Evolutionary conservation across 2,888 invertebrate species (phyloP).

Genomic region (Napeogenes sylphis): DNA sequence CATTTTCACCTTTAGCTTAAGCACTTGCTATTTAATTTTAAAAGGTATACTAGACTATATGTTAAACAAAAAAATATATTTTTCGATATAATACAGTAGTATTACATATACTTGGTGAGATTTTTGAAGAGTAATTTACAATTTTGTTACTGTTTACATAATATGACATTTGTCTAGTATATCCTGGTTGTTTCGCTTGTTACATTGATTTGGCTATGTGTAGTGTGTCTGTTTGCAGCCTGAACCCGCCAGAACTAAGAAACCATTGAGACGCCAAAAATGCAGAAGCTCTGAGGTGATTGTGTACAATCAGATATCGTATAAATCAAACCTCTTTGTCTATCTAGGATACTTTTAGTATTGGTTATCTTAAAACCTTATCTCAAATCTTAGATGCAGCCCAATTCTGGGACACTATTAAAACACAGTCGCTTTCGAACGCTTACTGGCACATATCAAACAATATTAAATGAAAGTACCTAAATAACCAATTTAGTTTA

Average conservation of each 20-base stretch:
- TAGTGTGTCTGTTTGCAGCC: slow-evolving; percentile 61
- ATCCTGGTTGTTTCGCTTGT: slow-evolving; percentile 36
- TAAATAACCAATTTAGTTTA: no score
- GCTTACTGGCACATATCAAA: no score
- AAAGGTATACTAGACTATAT: slow-evolving; percentile 7
- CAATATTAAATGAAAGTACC: no score
- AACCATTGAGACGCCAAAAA: slow-evolving; percentile 69
- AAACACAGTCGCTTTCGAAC: no score
- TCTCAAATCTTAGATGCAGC: not conserved
- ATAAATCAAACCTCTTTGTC: not conserved
- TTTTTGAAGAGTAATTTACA: slow-evolving; percentile 17
- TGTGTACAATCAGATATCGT: slow-evolving; percentile 19
- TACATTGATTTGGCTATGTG: slow-evolving; percentile 37
- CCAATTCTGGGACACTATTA: no score
- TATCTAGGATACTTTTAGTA: not conserved
- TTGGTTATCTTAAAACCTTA: no score
- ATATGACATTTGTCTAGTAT: no score
- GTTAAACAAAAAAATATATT: no score
- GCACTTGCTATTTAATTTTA: slow-evolving; percentile 16
- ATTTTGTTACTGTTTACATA: no score
- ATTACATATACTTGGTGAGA: slow-evolving; percentile 12
- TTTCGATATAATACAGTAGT: not conserved
- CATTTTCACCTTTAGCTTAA: slow-evolving; percentile 12
- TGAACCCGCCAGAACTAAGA: slow-evolving; percentile 58
- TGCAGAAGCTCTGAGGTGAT: slow-evolving; percentile 75